Percentiles rank a stretch among this genome's conserved stretches.
Evolutionary conservation across 2,113 vertebrate genomes (phyloP).

Genomic region (Corynorhinus townsendii): DNA sequence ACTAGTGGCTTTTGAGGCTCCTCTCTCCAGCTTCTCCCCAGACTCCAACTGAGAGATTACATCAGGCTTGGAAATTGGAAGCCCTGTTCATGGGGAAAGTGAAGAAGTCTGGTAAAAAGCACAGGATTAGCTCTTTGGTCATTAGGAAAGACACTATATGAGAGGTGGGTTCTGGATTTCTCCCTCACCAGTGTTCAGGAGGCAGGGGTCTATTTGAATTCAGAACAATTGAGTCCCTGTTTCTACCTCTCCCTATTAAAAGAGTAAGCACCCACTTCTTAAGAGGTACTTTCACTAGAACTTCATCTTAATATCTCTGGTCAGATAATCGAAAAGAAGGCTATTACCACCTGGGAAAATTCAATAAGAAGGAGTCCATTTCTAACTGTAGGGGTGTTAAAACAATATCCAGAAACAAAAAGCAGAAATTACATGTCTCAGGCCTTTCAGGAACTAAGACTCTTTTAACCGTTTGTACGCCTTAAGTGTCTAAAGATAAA

Average conservation of each 20-base stretch:
- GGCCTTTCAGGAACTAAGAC: neutral
- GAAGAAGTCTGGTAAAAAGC: neutral
- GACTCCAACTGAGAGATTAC: slow-evolving; percentile 50
- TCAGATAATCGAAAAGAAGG: neutral
- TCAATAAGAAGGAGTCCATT: neutral
- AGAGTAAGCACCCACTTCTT: slow-evolving; percentile 11
- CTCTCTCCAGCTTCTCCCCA: slow-evolving; percentile 19
- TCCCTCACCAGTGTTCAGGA: neutral
- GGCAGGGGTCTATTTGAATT: neutral
- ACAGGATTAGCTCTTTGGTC: neutral
- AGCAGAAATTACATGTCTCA: neutral
- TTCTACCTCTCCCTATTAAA: slow-evolving; percentile 2
- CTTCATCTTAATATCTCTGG: neutral
- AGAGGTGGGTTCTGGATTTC: neutral
- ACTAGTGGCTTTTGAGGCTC: neutral
- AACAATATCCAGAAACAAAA: neutral
- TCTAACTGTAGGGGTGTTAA: neutral
- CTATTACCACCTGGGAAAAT: neutral
- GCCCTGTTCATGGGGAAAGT: slow-evolving; percentile 40
- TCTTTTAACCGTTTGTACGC: neutral
- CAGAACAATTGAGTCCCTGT: neutral
- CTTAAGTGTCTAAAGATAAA: too few relatives aligned
- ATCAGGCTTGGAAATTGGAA: slow-evolving; percentile 57
- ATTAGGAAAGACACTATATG: neutral
- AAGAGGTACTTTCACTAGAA: slow-evolving; percentile 1